phyloP scores from a whole-genome alignment of 2,888 invertebrate species.

The Leptopilina myrica region DNA sequence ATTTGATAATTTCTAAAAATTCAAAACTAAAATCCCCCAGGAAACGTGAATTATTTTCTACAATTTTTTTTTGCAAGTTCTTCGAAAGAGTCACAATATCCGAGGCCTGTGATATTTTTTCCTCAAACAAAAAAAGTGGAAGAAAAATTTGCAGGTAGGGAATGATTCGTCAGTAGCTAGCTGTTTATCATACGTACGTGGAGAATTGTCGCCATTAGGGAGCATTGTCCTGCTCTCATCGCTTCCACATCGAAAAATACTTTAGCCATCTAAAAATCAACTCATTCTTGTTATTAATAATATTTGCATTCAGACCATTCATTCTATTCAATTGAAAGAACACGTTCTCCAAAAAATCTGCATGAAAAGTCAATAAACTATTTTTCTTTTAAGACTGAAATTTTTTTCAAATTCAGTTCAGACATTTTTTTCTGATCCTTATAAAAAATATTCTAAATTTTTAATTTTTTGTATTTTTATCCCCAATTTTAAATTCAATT shows the following conservation, averaged over 20 bases:
- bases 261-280: constrained; percentile 76
- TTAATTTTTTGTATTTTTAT: no score
- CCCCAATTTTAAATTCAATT: no score
- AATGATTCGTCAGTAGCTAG: constrained; percentile 69
- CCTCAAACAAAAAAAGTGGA: constrained; percentile 25
- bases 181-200: constrained; percentile 75
- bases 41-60: no score
- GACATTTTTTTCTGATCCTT: no score
- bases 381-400: no score
- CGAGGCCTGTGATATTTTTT: no score
- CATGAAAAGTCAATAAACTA: constrained; percentile 18
- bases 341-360: constrained; percentile 54
- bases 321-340: constrained; percentile 68
- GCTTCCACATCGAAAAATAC: constrained; percentile 75
- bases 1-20: no score
- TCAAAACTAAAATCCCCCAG: no score
- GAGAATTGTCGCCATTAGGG: constrained; percentile 69
- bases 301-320: constrained; percentile 75
- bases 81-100: no score
- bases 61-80: no score
- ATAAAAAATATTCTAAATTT: no score
- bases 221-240: constrained; percentile 75
- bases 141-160: constrained; percentile 44
- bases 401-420: no score
- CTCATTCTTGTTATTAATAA: constrained; percentile 76